phyloP scores from a whole-genome alignment of 2,113 vertebrate genomes.

The Pristiophorus japonicus region DNA sequence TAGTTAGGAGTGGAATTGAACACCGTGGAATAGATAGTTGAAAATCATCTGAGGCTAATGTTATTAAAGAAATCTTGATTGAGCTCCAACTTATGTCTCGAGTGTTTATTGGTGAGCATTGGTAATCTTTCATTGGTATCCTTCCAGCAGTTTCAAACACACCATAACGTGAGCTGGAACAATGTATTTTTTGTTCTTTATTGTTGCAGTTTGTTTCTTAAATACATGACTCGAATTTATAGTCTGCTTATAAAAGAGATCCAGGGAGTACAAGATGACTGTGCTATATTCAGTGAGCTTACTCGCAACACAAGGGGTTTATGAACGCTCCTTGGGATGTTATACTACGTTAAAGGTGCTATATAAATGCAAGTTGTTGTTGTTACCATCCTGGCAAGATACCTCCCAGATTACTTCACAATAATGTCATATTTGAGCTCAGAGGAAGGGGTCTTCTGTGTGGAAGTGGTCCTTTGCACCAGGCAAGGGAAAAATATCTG shows the following conservation, averaged over 20 bases:
- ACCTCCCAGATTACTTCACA: not conserved
- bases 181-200: not conserved
- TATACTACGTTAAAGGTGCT: not conserved
- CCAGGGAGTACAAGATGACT: not conserved
- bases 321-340: not conserved
- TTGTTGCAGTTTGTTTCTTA: not conserved
- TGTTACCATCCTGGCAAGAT: not conserved
- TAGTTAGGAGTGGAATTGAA: too few species aligned
- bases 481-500: not conserved
- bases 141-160: not conserved
- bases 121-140: not conserved
- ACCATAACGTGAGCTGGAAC: not conserved
- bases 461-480: not conserved
- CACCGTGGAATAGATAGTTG: not conserved
- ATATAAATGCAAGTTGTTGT: not conserved
- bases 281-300: not conserved
- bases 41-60: not conserved
- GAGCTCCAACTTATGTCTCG: not conserved
- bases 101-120: not conserved
- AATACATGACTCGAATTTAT: not conserved
- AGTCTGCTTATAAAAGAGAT: not conserved
- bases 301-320: not conserved
- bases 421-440: not conserved
- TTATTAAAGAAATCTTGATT: not conserved
- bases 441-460: not conserved